Percentiles rank a stretch among this genome's conserved stretches.
These are phyloP conservation scores for Callionymus lyra DNA, from an alignment of 2,113 vertebrate genomes.

Conservation along the genomic window DNA sequence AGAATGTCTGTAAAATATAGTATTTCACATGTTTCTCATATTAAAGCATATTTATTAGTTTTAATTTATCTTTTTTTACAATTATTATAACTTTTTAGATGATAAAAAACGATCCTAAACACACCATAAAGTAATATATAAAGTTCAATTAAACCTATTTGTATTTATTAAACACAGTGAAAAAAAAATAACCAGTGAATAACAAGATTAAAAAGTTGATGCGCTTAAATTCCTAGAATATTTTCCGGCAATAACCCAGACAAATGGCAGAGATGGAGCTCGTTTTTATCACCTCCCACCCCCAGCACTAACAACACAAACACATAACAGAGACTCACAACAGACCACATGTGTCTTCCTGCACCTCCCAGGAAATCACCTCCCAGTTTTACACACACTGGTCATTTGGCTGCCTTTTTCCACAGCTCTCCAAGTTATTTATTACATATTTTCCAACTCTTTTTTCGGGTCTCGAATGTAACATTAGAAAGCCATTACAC, in stretches of 20 bases:
- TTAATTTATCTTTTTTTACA: no score
- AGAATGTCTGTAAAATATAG: no score
- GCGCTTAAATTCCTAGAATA: not conserved
- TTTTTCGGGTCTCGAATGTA: slow-evolving; percentile 1
- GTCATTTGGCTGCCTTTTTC: slow-evolving; percentile 25
- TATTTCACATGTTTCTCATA: no score
- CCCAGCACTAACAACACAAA: slow-evolving; percentile 1
- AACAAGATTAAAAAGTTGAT: no score
- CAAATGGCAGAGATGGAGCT: not conserved
- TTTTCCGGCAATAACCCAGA: not conserved
- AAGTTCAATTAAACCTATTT: no score
- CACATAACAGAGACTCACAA: slow-evolving; percentile 11
- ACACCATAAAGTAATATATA: no score
- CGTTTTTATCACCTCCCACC: slow-evolving; percentile 2
- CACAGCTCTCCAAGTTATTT: slow-evolving; percentile 9
- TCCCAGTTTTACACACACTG: slow-evolving; percentile 23
- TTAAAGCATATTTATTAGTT: no score
- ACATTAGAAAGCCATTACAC: not conserved
- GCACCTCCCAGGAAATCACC: slow-evolving; percentile 32
- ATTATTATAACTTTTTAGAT: no score
- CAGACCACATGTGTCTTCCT: slow-evolving; percentile 12
- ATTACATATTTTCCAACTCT: not conserved
- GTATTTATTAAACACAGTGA: no score
- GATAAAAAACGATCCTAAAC: no score
- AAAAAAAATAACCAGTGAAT: no score